phyloP scores from a whole-genome alignment of 2,797 vertebrate genomes.

The Clarias fuscus region DNA sequence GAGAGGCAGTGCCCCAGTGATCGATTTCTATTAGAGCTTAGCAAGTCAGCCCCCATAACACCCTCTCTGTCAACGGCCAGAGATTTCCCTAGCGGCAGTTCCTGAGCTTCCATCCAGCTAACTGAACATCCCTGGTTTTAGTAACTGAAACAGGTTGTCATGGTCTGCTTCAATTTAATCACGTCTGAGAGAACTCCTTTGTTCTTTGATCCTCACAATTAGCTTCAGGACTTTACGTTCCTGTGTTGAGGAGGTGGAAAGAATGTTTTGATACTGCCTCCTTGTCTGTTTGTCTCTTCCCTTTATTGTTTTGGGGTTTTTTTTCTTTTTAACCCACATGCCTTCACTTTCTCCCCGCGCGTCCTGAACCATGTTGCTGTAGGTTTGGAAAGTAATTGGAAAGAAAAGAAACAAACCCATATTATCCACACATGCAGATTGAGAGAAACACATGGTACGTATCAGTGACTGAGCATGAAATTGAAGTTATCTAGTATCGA shows the following conservation, averaged over 20 bases:
- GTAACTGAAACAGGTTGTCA: constrained; percentile 60
- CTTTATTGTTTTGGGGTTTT: no score
- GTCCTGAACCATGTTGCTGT: constrained; percentile 28
- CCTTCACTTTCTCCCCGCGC: constrained; percentile 24
- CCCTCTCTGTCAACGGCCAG: constrained; percentile 36
- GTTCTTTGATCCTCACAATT: constrained; percentile 61
- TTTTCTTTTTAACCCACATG: constrained; percentile 15
- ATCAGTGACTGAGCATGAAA: constrained; percentile 56
- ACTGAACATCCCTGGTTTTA: constrained; percentile 53
- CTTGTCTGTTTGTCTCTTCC: constrained; percentile 36
- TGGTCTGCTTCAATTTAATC: constrained; percentile 58
- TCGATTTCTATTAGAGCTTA: constrained; percentile 49
- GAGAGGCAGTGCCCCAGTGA: constrained; percentile 34
- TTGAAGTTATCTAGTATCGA: constrained; percentile 56
- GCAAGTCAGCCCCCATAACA: constrained; percentile 25
- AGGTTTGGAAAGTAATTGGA: constrained; percentile 53
- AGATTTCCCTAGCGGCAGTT: constrained; percentile 50
- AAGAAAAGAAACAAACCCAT: constrained; percentile 51
- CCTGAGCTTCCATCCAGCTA: constrained; percentile 37
- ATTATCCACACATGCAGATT: constrained; percentile 54
- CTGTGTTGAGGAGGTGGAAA: constrained; percentile 53
- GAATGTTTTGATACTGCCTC: constrained; percentile 58
- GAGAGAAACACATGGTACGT: constrained; percentile 48
- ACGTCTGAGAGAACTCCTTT: constrained; percentile 56
- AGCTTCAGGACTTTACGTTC: constrained; percentile 52